phyloP scores from a whole-genome alignment of 2,113 vertebrate genomes.

The Chlamydotis undulata region DNA sequence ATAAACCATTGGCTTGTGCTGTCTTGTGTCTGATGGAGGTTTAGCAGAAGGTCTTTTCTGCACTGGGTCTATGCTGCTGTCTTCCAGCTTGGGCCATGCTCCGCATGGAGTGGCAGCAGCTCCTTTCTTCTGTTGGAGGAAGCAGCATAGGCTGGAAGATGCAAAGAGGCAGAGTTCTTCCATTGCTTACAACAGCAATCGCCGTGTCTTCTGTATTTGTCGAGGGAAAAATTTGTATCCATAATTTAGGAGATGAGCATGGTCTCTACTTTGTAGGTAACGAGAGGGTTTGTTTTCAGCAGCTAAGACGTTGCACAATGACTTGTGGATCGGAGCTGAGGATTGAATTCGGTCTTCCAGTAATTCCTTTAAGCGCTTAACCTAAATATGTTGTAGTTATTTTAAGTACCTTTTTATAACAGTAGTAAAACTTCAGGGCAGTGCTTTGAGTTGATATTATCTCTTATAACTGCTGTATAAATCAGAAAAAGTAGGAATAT shows the following conservation, averaged over 20 bases:
- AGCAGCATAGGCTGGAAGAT: neutral
- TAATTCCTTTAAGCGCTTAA: conserved; percentile 69
- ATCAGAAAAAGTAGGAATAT: neutral
- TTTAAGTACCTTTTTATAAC: conserved; percentile 59
- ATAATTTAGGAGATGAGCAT: neutral
- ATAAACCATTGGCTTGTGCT: neutral
- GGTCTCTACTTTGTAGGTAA: neutral
- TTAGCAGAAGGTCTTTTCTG: neutral
- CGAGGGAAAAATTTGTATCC: neutral
- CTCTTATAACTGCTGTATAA: neutral
- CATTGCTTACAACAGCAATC: neutral
- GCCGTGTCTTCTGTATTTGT: rapidly evolving
- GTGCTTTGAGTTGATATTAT: neutral
- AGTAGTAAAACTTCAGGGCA: conserved; percentile 44
- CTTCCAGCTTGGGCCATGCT: neutral
- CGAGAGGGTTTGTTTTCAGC: neutral
- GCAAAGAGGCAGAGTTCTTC: neutral
- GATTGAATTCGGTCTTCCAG: conserved; percentile 42
- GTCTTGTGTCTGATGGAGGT: neutral
- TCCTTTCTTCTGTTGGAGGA: neutral
- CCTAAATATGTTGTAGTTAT: conserved; percentile 63
- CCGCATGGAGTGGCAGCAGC: neutral
- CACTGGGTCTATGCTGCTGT: neutral
- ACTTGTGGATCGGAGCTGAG: conserved; percentile 15
- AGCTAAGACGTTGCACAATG: neutral